Conservation (phyloP, 2,888 invertebrate genomes). For the Melanotus villosus region DNA sequence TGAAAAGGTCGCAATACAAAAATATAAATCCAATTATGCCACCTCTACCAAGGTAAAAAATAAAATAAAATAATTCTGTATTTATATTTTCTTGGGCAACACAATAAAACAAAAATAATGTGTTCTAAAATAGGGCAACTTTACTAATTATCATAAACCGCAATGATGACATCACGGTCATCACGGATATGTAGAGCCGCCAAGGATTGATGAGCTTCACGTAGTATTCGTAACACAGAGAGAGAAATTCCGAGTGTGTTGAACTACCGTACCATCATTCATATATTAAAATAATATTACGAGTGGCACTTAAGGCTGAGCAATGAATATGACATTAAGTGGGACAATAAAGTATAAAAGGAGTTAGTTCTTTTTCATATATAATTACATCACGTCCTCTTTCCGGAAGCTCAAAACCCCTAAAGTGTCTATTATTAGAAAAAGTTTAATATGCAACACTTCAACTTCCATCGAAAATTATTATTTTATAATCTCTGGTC, state of each 20-base stretch:
- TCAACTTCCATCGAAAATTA: conserved; percentile 1
- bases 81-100: no score
- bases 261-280: conserved; percentile 7
- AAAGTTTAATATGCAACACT: conserved; percentile 20
- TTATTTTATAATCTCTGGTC: not conserved
- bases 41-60: no score
- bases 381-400: conserved; percentile 12
- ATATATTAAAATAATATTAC: conserved; percentile 1
- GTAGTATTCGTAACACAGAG: conserved; percentile 7
- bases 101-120: no score
- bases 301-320: conserved; percentile 7
- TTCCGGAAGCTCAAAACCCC: conserved; percentile 10
- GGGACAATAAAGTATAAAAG: conserved; percentile 8
- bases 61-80: no score
- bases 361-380: conserved; percentile 6
- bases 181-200: conserved; percentile 15
- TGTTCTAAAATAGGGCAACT: conserved; percentile 21
- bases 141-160: conserved; percentile 7
- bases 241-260: not conserved
- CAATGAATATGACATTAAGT: conserved; percentile 20
- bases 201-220: conserved; percentile 3
- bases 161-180: conserved; percentile 31
- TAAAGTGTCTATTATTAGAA: conserved; percentile 22
- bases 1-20: no score
- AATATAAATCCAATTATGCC: no score